Percentiles rank a stretch among this genome's conserved stretches.
These are phyloP conservation scores for Ardeotis arabs DNA, from an alignment of 2,113 vertebrate genomes.

Conservation along the genomic window DNA sequence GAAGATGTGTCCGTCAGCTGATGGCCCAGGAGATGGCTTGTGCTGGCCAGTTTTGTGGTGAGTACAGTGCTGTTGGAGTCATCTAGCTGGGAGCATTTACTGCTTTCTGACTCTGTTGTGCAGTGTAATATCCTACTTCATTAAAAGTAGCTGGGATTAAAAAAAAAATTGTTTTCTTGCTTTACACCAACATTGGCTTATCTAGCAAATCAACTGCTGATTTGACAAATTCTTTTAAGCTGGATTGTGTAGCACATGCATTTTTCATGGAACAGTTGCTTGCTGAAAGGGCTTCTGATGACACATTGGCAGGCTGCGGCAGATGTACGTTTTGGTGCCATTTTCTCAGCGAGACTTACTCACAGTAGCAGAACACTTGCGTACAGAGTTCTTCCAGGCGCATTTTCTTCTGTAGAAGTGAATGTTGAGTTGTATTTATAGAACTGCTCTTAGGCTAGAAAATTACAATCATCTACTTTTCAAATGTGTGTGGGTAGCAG, in stretches of 20 bases:
- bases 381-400: slow-evolving; percentile 11
- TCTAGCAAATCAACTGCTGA: not conserved
- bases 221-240: not conserved
- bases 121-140: not conserved
- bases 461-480: slow-evolving; percentile 63
- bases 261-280: not conserved
- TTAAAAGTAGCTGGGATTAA: not conserved
- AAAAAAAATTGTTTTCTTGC: not conserved
- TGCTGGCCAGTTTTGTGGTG: not conserved
- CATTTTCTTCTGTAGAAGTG: not conserved
- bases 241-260: not conserved
- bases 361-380: not conserved
- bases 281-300: not conserved
- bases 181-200: not conserved
- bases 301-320: not conserved
- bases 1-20: not conserved
- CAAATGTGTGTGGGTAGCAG: slow-evolving; percentile 36
- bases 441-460: slow-evolving; percentile 44
- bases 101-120: not conserved
- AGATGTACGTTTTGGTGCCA: not conserved
- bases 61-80: not conserved
- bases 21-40: not conserved
- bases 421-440: slow-evolving; percentile 55
- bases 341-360: slow-evolving; percentile 38
- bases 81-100: not conserved